Evolutionary conservation across 1,140 invertebrate genomes (phyloP).

Genomic region (Heliconius nattereri): DNA sequence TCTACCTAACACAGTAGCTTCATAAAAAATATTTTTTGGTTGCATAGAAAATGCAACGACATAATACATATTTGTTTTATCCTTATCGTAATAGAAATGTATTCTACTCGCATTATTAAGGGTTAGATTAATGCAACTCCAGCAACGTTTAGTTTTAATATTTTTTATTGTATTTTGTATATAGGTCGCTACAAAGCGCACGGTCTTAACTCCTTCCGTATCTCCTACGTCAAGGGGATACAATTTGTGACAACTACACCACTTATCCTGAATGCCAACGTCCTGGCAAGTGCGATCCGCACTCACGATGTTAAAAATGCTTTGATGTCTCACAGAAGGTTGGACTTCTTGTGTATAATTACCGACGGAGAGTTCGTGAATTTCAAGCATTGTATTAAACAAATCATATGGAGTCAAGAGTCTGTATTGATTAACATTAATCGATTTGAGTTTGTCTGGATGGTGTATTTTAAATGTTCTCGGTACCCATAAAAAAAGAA

Average conservation of each 20-base stretch:
- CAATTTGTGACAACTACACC: slow-evolving; percentile 87
- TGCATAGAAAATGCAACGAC: slow-evolving; percentile 61
- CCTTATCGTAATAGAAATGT: slow-evolving; percentile 64
- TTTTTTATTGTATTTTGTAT: slow-evolving; percentile 48
- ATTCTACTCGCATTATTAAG: slow-evolving; percentile 57
- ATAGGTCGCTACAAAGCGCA: slow-evolving; percentile 48
- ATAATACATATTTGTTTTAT: slow-evolving; percentile 56
- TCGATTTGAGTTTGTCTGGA: slow-evolving; percentile 81
- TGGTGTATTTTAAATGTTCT: slow-evolving; percentile 83
- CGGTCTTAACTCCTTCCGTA: slow-evolving; percentile 55
- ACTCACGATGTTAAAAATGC: slow-evolving; percentile 85
- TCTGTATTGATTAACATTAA: slow-evolving; percentile 84
- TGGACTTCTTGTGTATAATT: slow-evolving; percentile 63
- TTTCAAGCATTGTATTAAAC: slow-evolving; percentile 33
- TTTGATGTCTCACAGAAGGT: slow-evolving; percentile 85
- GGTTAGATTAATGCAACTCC: slow-evolving; percentile 50
- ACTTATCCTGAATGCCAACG: slow-evolving; percentile 88
- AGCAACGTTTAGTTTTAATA: slow-evolving; percentile 57
- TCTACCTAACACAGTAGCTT: slow-evolving; percentile 55
- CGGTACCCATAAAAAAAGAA: slow-evolving; percentile 87
- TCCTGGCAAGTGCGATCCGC: slow-evolving; percentile 87
- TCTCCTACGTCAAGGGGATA: slow-evolving; percentile 60
- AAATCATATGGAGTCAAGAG: slow-evolving; percentile 88
- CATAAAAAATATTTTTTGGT: slow-evolving; percentile 60
- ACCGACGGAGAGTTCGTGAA: slow-evolving; percentile 49